Conservation (phyloP, 2,113 vertebrate genomes). For the Notarius quadriscutis region DNA sequence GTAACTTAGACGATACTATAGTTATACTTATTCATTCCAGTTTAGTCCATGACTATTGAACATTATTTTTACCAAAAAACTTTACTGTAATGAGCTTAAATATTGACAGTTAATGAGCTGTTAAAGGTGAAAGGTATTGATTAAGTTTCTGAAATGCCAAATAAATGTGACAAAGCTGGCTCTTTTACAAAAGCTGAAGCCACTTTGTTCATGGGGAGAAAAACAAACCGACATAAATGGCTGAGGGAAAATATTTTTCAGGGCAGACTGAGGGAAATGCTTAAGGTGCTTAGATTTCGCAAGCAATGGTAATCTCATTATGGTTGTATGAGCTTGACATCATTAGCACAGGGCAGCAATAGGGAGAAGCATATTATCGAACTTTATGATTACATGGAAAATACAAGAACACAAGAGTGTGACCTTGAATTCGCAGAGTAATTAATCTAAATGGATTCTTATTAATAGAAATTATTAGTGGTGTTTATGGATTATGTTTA, state of each 20-base stretch:
- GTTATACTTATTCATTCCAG: neutral
- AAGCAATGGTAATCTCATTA: constrained; percentile 26
- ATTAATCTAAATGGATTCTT: constrained; percentile 15
- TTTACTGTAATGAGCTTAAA: neutral
- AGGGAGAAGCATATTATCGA: constrained; percentile 11
- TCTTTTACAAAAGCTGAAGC: neutral
- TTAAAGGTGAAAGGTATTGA: neutral
- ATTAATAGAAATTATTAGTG: neutral
- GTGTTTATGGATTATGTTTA: neutral
- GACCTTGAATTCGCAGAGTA: constrained; percentile 10
- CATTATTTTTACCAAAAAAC: neutral
- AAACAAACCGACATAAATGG: neutral
- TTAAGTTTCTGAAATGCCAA: neutral
- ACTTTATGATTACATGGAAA: constrained; percentile 4
- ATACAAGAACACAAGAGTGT: constrained; percentile 11
- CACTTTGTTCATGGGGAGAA: neutral
- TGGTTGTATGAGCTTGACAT: constrained; percentile 18
- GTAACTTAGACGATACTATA: neutral
- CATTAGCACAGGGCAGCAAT: constrained; percentile 38
- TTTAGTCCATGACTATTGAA: neutral
- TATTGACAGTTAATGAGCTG: neutral
- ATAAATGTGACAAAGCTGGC: neutral
- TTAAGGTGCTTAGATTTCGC: constrained; percentile 13
- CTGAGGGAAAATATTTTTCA: neutral
- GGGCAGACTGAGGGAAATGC: neutral